Evolutionary conservation across 2,888 invertebrate species (phyloP).

Genomic region (Scrobipalpa costella): DNA sequence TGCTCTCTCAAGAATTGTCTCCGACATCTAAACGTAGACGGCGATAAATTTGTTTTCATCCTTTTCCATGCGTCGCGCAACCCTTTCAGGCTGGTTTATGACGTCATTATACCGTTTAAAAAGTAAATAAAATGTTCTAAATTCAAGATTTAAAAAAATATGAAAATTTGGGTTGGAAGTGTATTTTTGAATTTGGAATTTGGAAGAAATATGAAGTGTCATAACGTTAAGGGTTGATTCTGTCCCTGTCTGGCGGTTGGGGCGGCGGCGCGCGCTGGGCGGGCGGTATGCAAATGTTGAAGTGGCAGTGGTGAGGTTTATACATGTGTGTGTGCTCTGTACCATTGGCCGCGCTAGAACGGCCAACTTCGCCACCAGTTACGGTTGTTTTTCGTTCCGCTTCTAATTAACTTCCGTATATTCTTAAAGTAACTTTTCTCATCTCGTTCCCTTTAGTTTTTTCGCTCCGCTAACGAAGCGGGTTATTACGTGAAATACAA

Average conservation of each 20-base stretch:
- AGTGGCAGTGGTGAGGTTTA: conserved; percentile 66
- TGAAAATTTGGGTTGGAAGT: not conserved
- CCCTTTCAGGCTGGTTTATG: conserved; percentile 15
- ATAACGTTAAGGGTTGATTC: conserved; percentile 55
- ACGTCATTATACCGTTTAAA: conserved; percentile 11
- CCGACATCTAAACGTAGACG: conserved; percentile 63
- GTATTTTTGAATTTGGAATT: conserved; percentile 34
- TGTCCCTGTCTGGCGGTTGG: conserved; percentile 73
- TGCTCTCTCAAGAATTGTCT: conserved; percentile 65
- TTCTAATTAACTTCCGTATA: conserved; percentile 81
- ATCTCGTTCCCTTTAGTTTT: conserved; percentile 70
- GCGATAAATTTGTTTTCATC: conserved; percentile 78
- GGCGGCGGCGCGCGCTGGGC: conserved; percentile 80
- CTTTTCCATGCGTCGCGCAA: conserved; percentile 63
- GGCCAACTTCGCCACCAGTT: conserved; percentile 81
- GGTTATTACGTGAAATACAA: conserved; percentile 69
- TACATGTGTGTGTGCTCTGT: conserved; percentile 74
- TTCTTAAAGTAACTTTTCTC: conserved; percentile 80
- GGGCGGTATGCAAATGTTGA: conserved; percentile 82
- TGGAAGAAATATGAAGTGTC: conserved; percentile 50
- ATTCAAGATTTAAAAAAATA: conserved; percentile 27
- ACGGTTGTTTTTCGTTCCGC: conserved; percentile 82
- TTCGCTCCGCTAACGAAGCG: conserved; percentile 53
- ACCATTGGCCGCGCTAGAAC: conserved; percentile 81
- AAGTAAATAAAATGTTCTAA: conserved; percentile 28